Evolutionary conservation across 2,888 invertebrate species (phyloP).

Genomic region (Hirtodrosophila alboralis): DNA sequence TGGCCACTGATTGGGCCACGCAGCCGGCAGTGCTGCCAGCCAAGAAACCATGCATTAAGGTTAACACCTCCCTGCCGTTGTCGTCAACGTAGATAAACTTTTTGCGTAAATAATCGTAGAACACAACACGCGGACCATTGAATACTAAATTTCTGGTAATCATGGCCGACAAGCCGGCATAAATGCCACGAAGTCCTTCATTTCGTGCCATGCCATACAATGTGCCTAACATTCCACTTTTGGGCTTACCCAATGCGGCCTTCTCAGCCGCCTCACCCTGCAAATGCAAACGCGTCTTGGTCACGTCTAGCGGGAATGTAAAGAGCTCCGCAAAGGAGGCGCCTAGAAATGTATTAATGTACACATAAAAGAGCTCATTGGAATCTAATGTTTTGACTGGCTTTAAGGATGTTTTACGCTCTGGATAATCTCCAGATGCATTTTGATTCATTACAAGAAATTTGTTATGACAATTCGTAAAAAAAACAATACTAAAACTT

Average conservation of each 20-base stretch:
- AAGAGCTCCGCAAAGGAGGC: constrained; percentile 25
- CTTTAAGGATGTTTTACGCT: neutral
- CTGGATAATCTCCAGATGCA: constrained; percentile 7
- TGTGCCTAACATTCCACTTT: constrained; percentile 16
- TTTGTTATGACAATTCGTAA: neutral
- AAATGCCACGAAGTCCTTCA: constrained; percentile 35
- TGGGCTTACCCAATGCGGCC: neutral
- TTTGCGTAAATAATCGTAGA: constrained; percentile 44
- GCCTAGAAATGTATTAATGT: constrained; percentile 13
- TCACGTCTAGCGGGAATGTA: constrained; percentile 31
- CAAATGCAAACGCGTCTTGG: constrained; percentile 24
- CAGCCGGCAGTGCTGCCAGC: constrained; percentile 40
- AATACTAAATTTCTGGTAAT: constrained; percentile 42
- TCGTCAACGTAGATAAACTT: constrained; percentile 19
- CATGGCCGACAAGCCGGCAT: constrained; percentile 54
- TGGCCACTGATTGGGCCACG: constrained; percentile 39
- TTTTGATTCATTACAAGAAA: constrained; percentile 11
- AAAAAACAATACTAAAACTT: neutral
- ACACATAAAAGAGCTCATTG: neutral
- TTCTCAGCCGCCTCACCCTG: constrained; percentile 22
- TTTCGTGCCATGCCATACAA: constrained; percentile 17
- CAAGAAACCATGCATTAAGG: constrained; percentile 9
- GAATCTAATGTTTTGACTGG: neutral
- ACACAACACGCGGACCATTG: constrained; percentile 44
- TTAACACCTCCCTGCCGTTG: constrained; percentile 11